These are phyloP conservation scores for Toxonevra muliebris DNA, from an alignment of 2,888 invertebrate genomes.

Conservation along the genomic window DNA sequence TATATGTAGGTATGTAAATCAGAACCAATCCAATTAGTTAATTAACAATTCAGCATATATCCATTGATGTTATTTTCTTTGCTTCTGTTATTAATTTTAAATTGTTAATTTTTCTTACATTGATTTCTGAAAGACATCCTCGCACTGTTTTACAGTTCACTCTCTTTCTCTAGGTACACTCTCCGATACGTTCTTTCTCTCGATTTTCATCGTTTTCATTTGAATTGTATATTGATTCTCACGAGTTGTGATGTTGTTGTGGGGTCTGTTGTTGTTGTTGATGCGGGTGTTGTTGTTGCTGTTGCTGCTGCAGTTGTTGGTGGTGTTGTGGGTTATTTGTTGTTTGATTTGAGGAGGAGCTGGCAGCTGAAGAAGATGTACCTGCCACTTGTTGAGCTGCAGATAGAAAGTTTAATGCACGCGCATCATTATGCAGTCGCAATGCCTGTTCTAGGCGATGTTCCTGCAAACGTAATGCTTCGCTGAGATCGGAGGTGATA, in stretches of 20 bases:
- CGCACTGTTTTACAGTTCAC: too few species aligned
- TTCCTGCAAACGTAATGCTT: slow-evolving; percentile 78
- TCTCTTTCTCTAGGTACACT: too few species aligned
- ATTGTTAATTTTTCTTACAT: too few species aligned
- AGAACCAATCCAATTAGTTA: too few species aligned
- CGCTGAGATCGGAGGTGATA: slow-evolving; percentile 76
- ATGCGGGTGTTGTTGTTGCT: slow-evolving; percentile 67
- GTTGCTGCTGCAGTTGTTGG: slow-evolving; percentile 65
- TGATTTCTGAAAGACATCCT: too few species aligned
- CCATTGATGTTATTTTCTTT: too few species aligned
- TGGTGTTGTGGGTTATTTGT: slow-evolving; percentile 56
- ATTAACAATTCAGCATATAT: too few species aligned
- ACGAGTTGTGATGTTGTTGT: slow-evolving; percentile 17
- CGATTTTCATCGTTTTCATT: too few species aligned
- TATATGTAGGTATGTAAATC: too few species aligned
- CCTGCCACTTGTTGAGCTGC: slow-evolving; percentile 54
- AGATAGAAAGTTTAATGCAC: slow-evolving; percentile 79
- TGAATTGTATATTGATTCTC: slow-evolving; percentile 1
- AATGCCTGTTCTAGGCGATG: slow-evolving; percentile 85
- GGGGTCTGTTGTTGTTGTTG: slow-evolving; percentile 62
- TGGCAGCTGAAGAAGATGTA: slow-evolving; percentile 23
- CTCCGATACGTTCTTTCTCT: too few species aligned
- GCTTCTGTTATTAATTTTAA: too few species aligned
- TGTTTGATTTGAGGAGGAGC: slow-evolving; percentile 27
- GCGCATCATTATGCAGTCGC: slow-evolving; percentile 81